Percentiles rank a stretch among this genome's conserved stretches.
phyloP scores from a whole-genome alignment of 2,113 vertebrate species.

The Rhabdomys dilectus region DNA sequence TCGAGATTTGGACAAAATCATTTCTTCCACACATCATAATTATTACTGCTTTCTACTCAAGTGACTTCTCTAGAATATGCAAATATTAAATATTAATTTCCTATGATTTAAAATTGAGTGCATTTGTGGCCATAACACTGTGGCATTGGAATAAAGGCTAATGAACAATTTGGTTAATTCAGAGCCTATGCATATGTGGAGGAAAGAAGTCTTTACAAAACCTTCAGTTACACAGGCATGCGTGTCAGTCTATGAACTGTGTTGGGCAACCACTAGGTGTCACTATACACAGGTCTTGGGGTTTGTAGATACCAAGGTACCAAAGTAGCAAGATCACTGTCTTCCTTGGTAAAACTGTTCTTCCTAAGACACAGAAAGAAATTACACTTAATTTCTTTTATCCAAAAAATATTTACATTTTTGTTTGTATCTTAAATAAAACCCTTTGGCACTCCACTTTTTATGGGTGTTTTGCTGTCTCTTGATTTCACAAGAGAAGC shows the following conservation, averaged over 20 bases:
- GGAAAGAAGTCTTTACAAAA: background rate
- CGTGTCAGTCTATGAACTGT: background rate
- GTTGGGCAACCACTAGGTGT: constrained; percentile 79
- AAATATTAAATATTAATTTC: constrained; percentile 39
- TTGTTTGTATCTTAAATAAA: constrained; percentile 27
- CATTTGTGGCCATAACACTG: background rate
- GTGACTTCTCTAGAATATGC: background rate
- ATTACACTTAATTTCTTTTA: background rate
- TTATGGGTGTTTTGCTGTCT: background rate
- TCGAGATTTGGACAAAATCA: background rate
- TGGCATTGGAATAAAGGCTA: constrained; percentile 14
- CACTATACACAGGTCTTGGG: constrained; percentile 73
- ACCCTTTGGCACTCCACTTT: background rate
- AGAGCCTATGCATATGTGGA: background rate
- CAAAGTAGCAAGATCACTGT: background rate
- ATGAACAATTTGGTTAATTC: constrained; percentile 26
- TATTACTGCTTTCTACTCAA: background rate
- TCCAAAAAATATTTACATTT: background rate
- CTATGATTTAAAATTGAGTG: constrained; percentile 20
- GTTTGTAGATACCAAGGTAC: background rate
- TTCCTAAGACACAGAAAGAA: background rate
- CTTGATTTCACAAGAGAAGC: constrained; percentile 26
- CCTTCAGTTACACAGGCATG: background rate
- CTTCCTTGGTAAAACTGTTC: background rate
- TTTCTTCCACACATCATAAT: constrained; percentile 27